These are phyloP conservation scores for Paelopatides confundens DNA, from an alignment of 53 echinoderm and acorn worm species.

Conservation along the genomic window DNA sequence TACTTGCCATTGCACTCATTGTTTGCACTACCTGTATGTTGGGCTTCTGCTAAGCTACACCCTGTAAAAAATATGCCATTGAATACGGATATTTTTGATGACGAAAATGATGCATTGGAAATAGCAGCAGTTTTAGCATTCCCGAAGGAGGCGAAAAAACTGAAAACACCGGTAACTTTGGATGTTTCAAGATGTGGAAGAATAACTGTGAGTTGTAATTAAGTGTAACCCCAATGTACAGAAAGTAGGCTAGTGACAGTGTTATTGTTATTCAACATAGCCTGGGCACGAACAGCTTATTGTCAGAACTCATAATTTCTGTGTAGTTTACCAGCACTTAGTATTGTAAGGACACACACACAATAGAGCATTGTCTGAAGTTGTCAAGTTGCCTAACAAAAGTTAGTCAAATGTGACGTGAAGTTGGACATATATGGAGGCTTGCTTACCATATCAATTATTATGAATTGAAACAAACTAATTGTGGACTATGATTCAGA, in stretches of 20 bases:
- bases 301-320: no score
- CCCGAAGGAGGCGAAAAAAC: constrained; percentile 78
- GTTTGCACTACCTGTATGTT: constrained; percentile 88
- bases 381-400: no score
- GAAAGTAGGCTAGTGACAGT: neutral
- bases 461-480: no score
- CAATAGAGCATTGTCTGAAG: no score
- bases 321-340: no score
- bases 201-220: constrained; percentile 83
- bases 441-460: no score
- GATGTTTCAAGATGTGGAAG: constrained; percentile 87
- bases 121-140: constrained; percentile 86
- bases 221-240: neutral
- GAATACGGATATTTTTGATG: constrained; percentile 84
- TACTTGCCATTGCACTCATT: constrained; percentile 84
- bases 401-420: no score
- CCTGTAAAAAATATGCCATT: constrained; percentile 73
- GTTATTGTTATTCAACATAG: no score
- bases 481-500: no score
- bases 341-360: no score
- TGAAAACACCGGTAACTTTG: constrained; percentile 71
- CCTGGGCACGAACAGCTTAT: no score
- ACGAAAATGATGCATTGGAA: constrained; percentile 76
- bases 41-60: constrained; percentile 81
- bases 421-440: no score